Percentiles rank a stretch among this genome's conserved stretches.
Conservation (phyloP, 1,140 invertebrate species). For the Lepidurus couesii region DNA sequence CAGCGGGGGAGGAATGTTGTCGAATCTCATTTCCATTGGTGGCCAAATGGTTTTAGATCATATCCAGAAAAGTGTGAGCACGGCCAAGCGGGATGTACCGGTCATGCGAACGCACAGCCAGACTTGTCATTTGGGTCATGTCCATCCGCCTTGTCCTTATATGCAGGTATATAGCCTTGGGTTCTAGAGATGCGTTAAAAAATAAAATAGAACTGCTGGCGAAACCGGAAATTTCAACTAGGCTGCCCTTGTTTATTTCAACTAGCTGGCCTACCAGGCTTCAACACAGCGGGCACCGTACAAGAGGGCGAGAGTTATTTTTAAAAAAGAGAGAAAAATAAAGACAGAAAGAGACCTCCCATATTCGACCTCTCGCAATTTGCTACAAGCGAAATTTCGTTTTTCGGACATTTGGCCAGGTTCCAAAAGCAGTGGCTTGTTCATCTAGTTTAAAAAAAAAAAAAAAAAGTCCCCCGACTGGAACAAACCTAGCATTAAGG, state of each 20-base stretch:
- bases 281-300: background rate
- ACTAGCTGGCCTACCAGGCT: background rate
- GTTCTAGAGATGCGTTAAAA: background rate
- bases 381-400: background rate
- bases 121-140: background rate
- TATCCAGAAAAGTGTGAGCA: background rate
- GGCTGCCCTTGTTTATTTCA: background rate
- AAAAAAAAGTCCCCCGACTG: no score
- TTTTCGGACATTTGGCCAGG: background rate
- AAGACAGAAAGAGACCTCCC: background rate
- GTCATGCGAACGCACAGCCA: background rate
- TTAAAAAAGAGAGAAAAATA: conserved; percentile 1
- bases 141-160: conserved; percentile 2
- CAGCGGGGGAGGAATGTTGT: background rate
- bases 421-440: background rate
- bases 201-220: no score
- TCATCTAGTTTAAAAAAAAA: no score
- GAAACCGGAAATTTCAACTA: no score
- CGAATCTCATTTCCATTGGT: background rate
- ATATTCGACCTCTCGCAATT: background rate
- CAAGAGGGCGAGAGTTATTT: background rate
- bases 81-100: background rate
- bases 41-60: background rate
- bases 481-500: background rate
- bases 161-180: background rate